These are phyloP conservation scores for Brachionus angularis DNA, from an alignment of 1,140 invertebrate genomes.

Conservation along the genomic window DNA sequence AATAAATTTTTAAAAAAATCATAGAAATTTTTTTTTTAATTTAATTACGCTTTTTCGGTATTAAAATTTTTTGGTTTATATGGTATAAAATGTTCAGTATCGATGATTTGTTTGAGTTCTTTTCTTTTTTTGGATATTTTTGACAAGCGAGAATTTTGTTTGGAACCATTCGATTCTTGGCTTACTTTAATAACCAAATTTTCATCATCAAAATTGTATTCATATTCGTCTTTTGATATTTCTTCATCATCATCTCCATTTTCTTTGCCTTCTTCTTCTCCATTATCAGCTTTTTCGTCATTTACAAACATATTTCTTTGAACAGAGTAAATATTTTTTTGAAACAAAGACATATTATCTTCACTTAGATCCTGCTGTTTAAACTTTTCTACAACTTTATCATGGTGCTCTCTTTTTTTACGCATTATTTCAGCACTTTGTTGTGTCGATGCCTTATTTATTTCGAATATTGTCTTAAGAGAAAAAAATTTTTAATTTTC, in stretches of 20 bases:
- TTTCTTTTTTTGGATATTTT: slow-evolving; percentile 18
- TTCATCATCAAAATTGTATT: slow-evolving; percentile 16
- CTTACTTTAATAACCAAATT: slow-evolving; percentile 21
- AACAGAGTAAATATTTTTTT: slow-evolving; percentile 28
- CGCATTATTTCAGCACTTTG: slow-evolving; percentile 22
- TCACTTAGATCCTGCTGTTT: slow-evolving; percentile 5
- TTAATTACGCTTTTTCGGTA: neutral
- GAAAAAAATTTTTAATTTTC: neutral
- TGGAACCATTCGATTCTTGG: neutral
- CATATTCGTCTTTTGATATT: neutral
- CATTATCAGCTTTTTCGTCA: neutral
- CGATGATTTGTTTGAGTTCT: neutral
- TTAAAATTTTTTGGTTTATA: slow-evolving; percentile 38
- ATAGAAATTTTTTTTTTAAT: neutral
- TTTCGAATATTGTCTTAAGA: slow-evolving; percentile 41
- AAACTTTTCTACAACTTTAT: slow-evolving; percentile 37
- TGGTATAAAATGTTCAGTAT: slow-evolving; percentile 25
- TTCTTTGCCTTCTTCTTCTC: neutral
- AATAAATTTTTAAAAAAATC: neutral
- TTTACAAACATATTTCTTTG: slow-evolving; percentile 2
- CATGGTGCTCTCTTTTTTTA: slow-evolving; percentile 3
- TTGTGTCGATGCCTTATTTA: slow-evolving; percentile 24
- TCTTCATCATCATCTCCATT: neutral
- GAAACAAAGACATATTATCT: slow-evolving; percentile 7
- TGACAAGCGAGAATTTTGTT: neutral